Conservation (phyloP, 2,888 invertebrate species). For the Chironomus tentans region DNA sequence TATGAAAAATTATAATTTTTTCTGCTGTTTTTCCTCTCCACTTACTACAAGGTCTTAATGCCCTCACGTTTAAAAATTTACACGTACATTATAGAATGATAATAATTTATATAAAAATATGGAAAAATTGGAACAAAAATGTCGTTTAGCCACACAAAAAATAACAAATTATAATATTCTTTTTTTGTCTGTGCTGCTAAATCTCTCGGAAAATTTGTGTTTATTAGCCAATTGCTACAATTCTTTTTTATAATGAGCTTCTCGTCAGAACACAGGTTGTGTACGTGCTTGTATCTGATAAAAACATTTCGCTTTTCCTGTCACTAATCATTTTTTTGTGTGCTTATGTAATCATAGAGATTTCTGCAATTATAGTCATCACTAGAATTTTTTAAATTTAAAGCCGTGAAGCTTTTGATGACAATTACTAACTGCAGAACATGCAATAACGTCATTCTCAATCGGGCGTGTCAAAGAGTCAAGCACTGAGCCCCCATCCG, state of each 20-base stretch:
- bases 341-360: too few relatives aligned
- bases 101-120: neutral
- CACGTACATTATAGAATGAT: neutral
- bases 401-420: too few relatives aligned
- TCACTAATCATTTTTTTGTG: too few relatives aligned
- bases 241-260: neutral
- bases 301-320: too few relatives aligned
- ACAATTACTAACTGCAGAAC: too few relatives aligned
- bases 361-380: too few relatives aligned
- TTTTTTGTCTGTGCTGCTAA: conserved; percentile 2
- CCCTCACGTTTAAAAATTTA: neutral
- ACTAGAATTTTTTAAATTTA: too few relatives aligned
- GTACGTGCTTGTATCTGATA: too few relatives aligned
- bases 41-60: neutral
- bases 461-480: too few relatives aligned
- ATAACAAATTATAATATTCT: neutral
- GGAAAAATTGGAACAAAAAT: neutral
- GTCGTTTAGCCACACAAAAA: neutral
- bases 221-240: conserved; percentile 21
- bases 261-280: too few relatives aligned
- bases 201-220: conserved; percentile 25
- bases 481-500: too few relatives aligned
- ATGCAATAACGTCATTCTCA: too few relatives aligned
- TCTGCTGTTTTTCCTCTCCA: neutral
- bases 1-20: conserved; percentile 7